phyloP scores from a whole-genome alignment of 37 sponge, comb jelly and placozoan species.

The Crambe crambe region DNA sequence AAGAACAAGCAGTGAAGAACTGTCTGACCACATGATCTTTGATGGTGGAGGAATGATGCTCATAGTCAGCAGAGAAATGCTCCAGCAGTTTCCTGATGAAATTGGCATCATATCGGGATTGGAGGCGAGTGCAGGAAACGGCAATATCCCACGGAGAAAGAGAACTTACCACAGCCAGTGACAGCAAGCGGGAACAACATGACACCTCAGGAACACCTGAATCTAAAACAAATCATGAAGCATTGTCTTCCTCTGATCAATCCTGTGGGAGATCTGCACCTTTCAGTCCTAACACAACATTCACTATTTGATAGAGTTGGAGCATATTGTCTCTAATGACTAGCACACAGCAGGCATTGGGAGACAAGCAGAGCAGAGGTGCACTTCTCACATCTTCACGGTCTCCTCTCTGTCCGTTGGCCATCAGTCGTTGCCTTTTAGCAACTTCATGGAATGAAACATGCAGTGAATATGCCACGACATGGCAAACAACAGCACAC shows the following conservation, averaged over 20 bases:
- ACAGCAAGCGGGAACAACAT: constrained; percentile 31
- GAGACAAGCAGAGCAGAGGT: constrained; percentile 38
- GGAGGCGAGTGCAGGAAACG: constrained; percentile 34
- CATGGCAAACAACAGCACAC: too few species aligned
- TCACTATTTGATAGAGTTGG: constrained; percentile 9
- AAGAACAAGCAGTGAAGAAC: constrained; percentile 48
- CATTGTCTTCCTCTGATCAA: not conserved
- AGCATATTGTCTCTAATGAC: constrained; percentile 8
- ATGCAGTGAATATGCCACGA: too few species aligned
- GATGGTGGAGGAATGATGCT: constrained; percentile 1
- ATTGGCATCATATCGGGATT: not conserved
- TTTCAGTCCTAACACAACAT: constrained; percentile 22
- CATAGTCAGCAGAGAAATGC: constrained; percentile 41
- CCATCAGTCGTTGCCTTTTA: not conserved
- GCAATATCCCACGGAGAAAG: constrained; percentile 55
- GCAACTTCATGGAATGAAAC: too few species aligned
- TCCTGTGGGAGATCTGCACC: not conserved
- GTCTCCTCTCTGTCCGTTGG: not conserved
- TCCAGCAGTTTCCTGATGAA: constrained; percentile 35
- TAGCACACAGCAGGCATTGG: constrained; percentile 53
- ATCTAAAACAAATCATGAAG: constrained; percentile 3
- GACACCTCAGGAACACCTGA: constrained; percentile 23
- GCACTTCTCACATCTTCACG: not conserved
- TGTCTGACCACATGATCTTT: constrained; percentile 6
- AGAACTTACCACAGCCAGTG: constrained; percentile 37